A percentile compares a stretch with the other conserved stretches of the same genome.
These are phyloP conservation scores for Marronus borbonicus DNA, from an alignment of 2,888 invertebrate species.

Conservation along the genomic window DNA sequence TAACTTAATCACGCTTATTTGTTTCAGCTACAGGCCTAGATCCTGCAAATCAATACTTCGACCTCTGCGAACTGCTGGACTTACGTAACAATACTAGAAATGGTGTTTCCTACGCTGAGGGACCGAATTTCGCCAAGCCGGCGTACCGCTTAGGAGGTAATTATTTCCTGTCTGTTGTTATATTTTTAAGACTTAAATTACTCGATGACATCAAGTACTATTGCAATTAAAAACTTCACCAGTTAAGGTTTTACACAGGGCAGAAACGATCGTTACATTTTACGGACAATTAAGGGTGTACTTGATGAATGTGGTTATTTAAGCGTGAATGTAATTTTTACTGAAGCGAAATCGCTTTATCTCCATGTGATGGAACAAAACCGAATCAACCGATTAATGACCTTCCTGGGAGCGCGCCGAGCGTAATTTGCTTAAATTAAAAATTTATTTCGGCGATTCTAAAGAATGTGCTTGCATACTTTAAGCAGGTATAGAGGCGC, in stretches of 20 bases:
- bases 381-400: conserved; percentile 57
- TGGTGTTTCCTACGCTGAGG: conserved; percentile 79
- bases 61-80: conserved; percentile 85
- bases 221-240: not conserved
- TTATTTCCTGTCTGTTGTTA: conserved; percentile 49
- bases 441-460: conserved; percentile 23
- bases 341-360: conserved; percentile 49
- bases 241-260: not conserved
- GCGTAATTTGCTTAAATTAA: conserved; percentile 44
- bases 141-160: conserved; percentile 84
- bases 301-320: conserved; percentile 30
- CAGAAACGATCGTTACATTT: conserved; percentile 23
- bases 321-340: conserved; percentile 32
- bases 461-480: not conserved
- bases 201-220: not conserved
- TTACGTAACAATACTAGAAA: conserved; percentile 83
- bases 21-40: conserved; percentile 75
- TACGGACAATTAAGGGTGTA: conserved; percentile 31
- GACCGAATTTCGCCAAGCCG: conserved; percentile 80
- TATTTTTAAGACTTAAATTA: conserved; percentile 19
- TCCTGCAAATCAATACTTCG: conserved; percentile 75
- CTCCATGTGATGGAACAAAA: conserved; percentile 58
- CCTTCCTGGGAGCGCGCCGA: conserved; percentile 44
- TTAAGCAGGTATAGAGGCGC: conserved; percentile 10
- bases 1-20: conserved; percentile 56